Conservation (phyloP, 2,888 invertebrate genomes). For the Pogonocherus hispidulus region DNA sequence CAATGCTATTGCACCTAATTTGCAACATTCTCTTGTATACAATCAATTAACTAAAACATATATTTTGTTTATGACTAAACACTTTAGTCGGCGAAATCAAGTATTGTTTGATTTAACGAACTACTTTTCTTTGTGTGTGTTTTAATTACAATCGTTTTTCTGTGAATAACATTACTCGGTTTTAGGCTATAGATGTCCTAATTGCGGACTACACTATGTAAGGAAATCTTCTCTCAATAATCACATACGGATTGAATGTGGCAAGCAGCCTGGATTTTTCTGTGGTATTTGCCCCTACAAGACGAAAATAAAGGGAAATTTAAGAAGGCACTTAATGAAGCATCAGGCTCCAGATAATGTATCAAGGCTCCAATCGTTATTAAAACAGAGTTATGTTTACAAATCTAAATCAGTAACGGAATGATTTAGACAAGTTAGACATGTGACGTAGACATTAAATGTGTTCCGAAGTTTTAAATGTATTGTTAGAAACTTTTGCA, state of each 20-base stretch:
- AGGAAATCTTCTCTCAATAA: constrained; percentile 74
- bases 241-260: constrained; percentile 83
- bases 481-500: no score
- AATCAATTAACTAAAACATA: no score
- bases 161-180: background rate
- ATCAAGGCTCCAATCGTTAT: background rate
- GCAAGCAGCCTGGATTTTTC: constrained; percentile 22
- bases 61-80: no score
- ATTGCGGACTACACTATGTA: constrained; percentile 16
- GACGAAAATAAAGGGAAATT: constrained; percentile 29
- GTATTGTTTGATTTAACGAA: background rate
- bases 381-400: background rate
- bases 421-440: no score
- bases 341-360: background rate
- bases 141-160: background rate
- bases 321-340: constrained; percentile 18
- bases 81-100: no score
- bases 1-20: no score
- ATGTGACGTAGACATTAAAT: no score
- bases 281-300: constrained; percentile 23
- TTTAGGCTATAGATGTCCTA: constrained; percentile 18
- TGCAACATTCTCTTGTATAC: no score
- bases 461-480: no score
- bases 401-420: no score
- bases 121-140: background rate